Evolutionary conservation across 2,113 vertebrate species (phyloP).

Genomic region (Hipposideros armiger): DNA sequence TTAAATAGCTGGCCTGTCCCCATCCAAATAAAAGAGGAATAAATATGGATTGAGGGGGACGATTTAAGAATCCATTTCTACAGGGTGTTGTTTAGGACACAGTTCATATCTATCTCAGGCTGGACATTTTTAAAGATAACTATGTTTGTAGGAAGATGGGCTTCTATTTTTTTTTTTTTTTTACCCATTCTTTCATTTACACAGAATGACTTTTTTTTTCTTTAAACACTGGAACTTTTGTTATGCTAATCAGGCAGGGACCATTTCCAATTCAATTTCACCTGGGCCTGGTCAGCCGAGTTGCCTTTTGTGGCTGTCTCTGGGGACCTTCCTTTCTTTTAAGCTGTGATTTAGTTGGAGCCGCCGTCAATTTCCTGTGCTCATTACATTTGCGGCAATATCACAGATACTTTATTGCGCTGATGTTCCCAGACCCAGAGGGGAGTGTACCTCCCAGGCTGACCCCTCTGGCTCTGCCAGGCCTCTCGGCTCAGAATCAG

Average conservation of each 20-base stretch:
- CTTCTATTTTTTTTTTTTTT: slow-evolving; percentile 82
- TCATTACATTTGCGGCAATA: slow-evolving; percentile 91
- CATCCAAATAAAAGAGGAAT: slow-evolving; percentile 22
- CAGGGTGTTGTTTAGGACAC: slow-evolving; percentile 45
- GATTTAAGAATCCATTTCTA: slow-evolving; percentile 44
- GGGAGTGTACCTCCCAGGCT: slow-evolving; percentile 49
- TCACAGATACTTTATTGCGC: slow-evolving; percentile 87
- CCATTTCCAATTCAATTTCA: slow-evolving; percentile 99
- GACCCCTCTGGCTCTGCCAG: background rate
- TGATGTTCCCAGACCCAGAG: slow-evolving; percentile 81
- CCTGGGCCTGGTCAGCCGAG: slow-evolving; percentile 97
- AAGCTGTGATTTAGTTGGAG: slow-evolving; percentile 95
- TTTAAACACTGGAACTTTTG: slow-evolving; percentile 96
- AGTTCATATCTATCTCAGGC: slow-evolving; percentile 66
- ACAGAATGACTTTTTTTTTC: slow-evolving; percentile 92
- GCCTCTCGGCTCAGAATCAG: background rate
- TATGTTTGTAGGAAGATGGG: slow-evolving; percentile 86
- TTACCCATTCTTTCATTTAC: slow-evolving; percentile 88
- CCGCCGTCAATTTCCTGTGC: slow-evolving; percentile 93
- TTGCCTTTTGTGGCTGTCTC: slow-evolving; percentile 94
- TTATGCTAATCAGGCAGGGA: slow-evolving; percentile 98
- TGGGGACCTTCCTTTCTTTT: slow-evolving; percentile 94
- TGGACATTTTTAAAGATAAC: slow-evolving; percentile 80
- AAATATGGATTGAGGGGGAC: background rate
- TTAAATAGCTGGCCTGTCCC: background rate